A percentile compares a stretch with the other conserved stretches of the same genome.
These are phyloP conservation scores for Ophioderma brevispina DNA, from an alignment of 35 echinoderm and acorn worm genomes.

Conservation along the genomic window DNA sequence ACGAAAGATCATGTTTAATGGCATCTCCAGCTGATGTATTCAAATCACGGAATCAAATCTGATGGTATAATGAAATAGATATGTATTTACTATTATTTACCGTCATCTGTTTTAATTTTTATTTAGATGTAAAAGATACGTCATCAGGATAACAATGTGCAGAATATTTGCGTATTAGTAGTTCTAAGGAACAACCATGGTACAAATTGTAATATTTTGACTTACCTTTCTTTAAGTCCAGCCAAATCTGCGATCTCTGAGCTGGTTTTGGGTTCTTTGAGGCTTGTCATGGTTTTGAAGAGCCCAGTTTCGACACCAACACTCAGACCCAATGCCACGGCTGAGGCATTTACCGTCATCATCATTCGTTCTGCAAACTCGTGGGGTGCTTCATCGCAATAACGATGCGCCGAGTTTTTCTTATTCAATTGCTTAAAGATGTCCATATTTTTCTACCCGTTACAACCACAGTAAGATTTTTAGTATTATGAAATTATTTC, in stretches of 20 bases:
- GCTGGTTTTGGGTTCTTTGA: constrained; percentile 68
- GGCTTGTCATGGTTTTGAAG: constrained; percentile 56
- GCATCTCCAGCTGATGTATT: too few relatives aligned
- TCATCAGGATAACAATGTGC: too few relatives aligned
- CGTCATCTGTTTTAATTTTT: too few relatives aligned
- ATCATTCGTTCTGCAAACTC: constrained; percentile 88
- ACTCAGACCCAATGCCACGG: constrained; percentile 69
- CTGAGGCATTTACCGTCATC: constrained; percentile 76
- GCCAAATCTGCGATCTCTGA: constrained; percentile 71
- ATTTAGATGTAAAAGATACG: too few relatives aligned
- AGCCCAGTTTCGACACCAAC: constrained; percentile 75
- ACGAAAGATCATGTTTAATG: too few relatives aligned
- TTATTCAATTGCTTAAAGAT: constrained; percentile 25
- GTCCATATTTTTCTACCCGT: constrained; percentile 3
- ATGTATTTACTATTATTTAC: too few relatives aligned
- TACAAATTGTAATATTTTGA: background rate
- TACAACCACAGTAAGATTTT: background rate
- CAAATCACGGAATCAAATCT: too few relatives aligned
- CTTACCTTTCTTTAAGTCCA: constrained; percentile 91
- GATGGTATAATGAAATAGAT: too few relatives aligned
- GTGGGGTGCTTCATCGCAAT: constrained; percentile 45
- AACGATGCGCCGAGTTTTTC: constrained; percentile 12
- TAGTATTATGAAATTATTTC: too few relatives aligned
- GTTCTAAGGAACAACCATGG: too few relatives aligned
- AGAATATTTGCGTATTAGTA: too few relatives aligned